phyloP scores from a whole-genome alignment of 2,888 invertebrate species.

The Morpho deidamia region DNA sequence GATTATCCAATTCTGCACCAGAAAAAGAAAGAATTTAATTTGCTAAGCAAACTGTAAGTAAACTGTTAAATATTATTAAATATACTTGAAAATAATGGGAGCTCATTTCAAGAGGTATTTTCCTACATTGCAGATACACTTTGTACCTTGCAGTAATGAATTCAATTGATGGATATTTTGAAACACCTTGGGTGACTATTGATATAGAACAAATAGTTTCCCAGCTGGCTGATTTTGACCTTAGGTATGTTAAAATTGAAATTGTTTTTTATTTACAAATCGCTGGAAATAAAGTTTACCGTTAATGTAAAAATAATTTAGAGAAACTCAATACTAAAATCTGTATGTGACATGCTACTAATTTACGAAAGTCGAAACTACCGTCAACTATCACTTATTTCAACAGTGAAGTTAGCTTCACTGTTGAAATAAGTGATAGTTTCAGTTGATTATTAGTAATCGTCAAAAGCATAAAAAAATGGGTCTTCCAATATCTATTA shows the following conservation, averaged over 20 bases:
- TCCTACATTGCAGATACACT: slow-evolving; percentile 53
- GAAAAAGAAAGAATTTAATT: slow-evolving; percentile 89
- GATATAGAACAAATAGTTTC: slow-evolving; percentile 89
- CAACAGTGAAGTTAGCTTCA: too few relatives aligned
- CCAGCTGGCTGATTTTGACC: slow-evolving; percentile 90
- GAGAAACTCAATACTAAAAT: too few relatives aligned
- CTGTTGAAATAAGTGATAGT: too few relatives aligned
- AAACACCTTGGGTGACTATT: slow-evolving; percentile 90
- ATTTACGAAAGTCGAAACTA: too few relatives aligned
- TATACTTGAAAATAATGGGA: not conserved
- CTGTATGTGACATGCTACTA: too few relatives aligned
- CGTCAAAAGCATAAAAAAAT: too few relatives aligned
- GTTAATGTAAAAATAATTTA: too few relatives aligned
- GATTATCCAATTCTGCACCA: slow-evolving; percentile 89
- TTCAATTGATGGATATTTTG: slow-evolving; percentile 91
- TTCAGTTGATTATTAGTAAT: too few relatives aligned
- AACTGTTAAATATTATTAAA: not conserved
- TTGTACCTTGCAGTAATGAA: slow-evolving; percentile 90
- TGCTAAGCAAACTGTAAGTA: slow-evolving; percentile 88
- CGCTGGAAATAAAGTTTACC: too few relatives aligned
- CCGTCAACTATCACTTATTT: too few relatives aligned
- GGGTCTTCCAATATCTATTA: too few relatives aligned
- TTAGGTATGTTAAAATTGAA: slow-evolving; percentile 69
- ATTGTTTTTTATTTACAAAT: too few relatives aligned
- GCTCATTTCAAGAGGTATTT: not conserved